phyloP scores from a whole-genome alignment of 2,797 vertebrate species.

The Sebastes flavidus region DNA sequence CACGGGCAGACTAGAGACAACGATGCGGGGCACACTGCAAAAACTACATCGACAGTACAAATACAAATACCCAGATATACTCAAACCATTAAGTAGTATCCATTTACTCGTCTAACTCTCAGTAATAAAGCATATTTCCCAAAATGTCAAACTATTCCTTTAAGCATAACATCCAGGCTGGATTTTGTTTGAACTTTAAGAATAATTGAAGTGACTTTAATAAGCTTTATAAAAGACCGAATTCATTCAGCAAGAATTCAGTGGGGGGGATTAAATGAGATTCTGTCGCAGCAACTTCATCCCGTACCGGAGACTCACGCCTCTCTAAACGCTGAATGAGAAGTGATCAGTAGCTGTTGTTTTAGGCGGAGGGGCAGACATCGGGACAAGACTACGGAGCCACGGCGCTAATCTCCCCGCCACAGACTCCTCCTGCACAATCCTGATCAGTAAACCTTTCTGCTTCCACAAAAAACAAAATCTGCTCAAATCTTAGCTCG shows the following conservation, averaged over 20 bases:
- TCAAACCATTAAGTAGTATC: not conserved
- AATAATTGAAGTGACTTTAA: not conserved
- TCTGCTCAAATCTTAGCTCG: conserved; percentile 64
- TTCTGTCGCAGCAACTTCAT: conserved; percentile 17
- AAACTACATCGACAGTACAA: no score
- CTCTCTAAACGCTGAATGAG: conserved; percentile 15
- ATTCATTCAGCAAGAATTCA: not conserved
- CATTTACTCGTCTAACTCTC: not conserved
- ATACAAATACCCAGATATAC: not conserved
- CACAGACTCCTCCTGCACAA: conserved; percentile 54
- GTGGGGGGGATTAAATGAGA: not conserved
- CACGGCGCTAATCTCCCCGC: conserved; percentile 62
- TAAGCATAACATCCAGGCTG: not conserved
- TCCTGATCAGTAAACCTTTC: conserved; percentile 65
- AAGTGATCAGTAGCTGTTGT: conserved; percentile 76
- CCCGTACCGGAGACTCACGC: conserved; percentile 36
- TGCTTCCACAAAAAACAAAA: conserved; percentile 36
- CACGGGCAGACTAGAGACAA: no score
- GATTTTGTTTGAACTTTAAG: not conserved
- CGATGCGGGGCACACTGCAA: no score
- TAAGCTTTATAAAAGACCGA: no score
- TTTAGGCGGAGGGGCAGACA: conserved; percentile 71
- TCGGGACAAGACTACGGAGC: conserved; percentile 71
- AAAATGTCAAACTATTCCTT: not conserved
- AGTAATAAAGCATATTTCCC: not conserved